Evolutionary conservation across 2,888 invertebrate species (phyloP).

Genomic region (Cerastis leucographa): DNA sequence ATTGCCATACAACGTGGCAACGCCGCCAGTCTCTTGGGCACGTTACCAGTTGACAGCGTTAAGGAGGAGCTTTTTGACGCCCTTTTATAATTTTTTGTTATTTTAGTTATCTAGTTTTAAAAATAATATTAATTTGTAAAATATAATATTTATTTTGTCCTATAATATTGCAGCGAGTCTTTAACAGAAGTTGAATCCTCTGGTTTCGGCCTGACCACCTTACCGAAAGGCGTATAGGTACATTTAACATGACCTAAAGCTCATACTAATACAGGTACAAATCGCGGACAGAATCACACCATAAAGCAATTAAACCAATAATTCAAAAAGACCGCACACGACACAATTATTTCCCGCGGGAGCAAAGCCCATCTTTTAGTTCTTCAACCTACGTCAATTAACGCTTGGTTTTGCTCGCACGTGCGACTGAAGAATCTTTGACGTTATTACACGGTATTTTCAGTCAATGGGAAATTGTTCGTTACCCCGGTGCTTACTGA

Average conservation of each 20-base stretch:
- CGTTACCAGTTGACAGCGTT: too few species aligned
- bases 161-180: too few species aligned
- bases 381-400: conserved; percentile 26
- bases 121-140: too few species aligned
- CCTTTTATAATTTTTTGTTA: too few species aligned
- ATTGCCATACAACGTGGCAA: too few species aligned
- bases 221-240: neutral
- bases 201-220: neutral
- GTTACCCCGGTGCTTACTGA: neutral
- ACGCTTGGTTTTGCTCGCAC: neutral
- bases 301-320: neutral
- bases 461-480: neutral
- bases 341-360: conserved; percentile 6
- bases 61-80: too few species aligned
- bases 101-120: too few species aligned
- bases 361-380: neutral
- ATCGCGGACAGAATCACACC: neutral
- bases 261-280: neutral
- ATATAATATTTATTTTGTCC: too few species aligned
- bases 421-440: conserved; percentile 11
- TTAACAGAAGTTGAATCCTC: too few species aligned
- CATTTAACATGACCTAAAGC: neutral
- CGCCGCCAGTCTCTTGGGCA: too few species aligned
- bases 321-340: neutral
- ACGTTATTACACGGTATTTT: neutral